Percentiles rank a stretch among this genome's conserved stretches.
Evolutionary conservation across 2,113 vertebrate genomes (phyloP).

Genomic region (Brachyhypopomus gauderio): DNA sequence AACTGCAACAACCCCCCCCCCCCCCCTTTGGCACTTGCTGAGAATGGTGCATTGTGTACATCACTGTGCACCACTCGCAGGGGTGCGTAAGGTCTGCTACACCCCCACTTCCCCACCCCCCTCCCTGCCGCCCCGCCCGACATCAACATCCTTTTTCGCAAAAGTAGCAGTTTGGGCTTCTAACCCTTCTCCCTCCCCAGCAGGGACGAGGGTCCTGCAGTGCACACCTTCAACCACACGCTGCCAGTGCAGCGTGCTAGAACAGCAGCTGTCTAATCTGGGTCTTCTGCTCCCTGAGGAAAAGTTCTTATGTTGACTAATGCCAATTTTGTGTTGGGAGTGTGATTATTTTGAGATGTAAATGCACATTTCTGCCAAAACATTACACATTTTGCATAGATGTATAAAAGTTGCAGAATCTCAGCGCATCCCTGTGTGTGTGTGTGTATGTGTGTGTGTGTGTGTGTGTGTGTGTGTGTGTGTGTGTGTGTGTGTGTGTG

Average conservation of each 20-base stretch:
- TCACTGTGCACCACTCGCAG: conserved; percentile 28
- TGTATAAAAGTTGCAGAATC: background rate
- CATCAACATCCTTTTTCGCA: conserved; percentile 46
- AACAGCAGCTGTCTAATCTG: conserved; percentile 44
- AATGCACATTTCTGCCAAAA: background rate
- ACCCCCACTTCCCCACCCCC: background rate
- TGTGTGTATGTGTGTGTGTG: too few species aligned
- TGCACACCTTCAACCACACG: conserved; percentile 27
- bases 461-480: too few species aligned
- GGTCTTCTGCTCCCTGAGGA: background rate
- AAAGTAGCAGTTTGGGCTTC: conserved; percentile 54
- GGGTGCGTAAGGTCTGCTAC: conserved; percentile 4
- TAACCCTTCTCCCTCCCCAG: conserved; percentile 43
- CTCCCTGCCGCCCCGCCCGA: conserved; percentile 7
- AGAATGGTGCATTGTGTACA: conserved; percentile 55
- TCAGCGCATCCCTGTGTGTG: background rate
- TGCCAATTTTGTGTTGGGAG: background rate
- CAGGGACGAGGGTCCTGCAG: conserved; percentile 37
- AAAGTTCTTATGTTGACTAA: background rate
- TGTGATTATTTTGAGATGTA: background rate
- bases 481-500: too few species aligned
- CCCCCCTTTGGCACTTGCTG: conserved; percentile 39
- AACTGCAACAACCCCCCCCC: conserved; percentile 37
- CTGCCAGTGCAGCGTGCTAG: conserved; percentile 50
- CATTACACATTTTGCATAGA: background rate